Evolutionary conservation across 2,888 invertebrate genomes (phyloP), one percentile per base, ranked within the genome.

Genomic region (Fabriciana adippe): DNA sequence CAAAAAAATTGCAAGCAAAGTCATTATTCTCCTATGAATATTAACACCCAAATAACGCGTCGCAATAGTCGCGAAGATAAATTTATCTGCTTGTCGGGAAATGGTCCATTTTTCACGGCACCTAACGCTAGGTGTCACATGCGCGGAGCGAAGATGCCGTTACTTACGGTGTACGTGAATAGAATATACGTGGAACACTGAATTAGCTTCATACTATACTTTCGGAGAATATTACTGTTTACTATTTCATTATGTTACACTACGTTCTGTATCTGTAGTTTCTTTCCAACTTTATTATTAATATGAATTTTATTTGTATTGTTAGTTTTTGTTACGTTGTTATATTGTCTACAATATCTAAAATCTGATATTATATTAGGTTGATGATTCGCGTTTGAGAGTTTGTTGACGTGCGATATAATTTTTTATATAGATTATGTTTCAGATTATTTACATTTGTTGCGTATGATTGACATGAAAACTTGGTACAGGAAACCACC

Each of bases 61-160:
- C 83, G 88, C 87, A 88, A 86, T 86, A 86, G 84, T 84, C 86
- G 82, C 78, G 84, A 84, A 89, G 91, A 92, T 92, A 92, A 91
- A 92, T 92, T 91, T 88, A 91, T 90, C 91, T 83, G 80, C 83
- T 84, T 81, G 85, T 79, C 81, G 83, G 83, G 80, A 82, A 84
- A 82, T 82, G 89, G 89, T 83, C 89, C 91, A 92, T 92, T 92
- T 89, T 88, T 88, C 88, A 92, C 87, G 82, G 88, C 89, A 88
- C 90, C 90, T 89, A 90, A 89, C 90, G 88, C 85, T 89, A 85
- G 89, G 89, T 90, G 90, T 85, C 83, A 83, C 84, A 84, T 79
- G 88, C 85, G 81, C 82, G 79, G 76, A 80, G 84, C 88, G 85
- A 88, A 88, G 90, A 87, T 84, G 88, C 88, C 90, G 89, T 90